phyloP scores from a whole-genome alignment of 1,140 invertebrate genomes.

The Marisa cornuarietis region DNA sequence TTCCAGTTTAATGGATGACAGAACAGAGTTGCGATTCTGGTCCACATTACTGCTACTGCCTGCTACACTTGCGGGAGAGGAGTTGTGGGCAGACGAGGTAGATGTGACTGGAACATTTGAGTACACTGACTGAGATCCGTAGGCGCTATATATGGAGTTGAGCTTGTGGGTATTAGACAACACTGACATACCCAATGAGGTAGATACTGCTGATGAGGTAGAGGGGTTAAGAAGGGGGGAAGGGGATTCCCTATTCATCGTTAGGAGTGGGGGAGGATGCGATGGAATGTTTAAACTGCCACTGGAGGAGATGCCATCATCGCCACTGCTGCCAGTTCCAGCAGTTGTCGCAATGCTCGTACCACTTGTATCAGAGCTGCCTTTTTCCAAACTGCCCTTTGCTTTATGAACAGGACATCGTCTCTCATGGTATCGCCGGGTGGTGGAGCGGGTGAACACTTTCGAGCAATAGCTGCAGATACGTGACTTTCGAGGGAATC shows the following conservation, averaged over 20 bases:
- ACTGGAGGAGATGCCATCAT: too few species aligned
- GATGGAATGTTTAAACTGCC: neutral
- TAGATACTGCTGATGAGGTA: neutral
- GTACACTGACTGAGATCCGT: conserved; percentile 3
- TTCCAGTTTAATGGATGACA: conserved; percentile 10
- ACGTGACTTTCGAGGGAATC: conserved; percentile 58
- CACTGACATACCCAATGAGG: conserved; percentile 7
- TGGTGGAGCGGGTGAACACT: conserved; percentile 61
- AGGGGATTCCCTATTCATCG: neutral
- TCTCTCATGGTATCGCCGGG: conserved; percentile 59
- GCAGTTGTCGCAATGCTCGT: too few species aligned
- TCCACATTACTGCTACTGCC: conserved; percentile 9
- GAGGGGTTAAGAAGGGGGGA: neutral
- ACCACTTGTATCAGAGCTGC: conserved; percentile 21
- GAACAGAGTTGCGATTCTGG: conserved; percentile 21
- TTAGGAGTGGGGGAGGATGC: conserved; percentile 4
- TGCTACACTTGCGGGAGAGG: conserved; percentile 10
- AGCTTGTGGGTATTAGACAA: neutral
- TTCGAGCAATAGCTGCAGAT: conserved; percentile 60
- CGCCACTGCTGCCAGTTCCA: too few species aligned
- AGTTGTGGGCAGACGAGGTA: conserved; percentile 4
- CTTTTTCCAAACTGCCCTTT: conserved; percentile 47
- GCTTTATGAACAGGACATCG: conserved; percentile 55
- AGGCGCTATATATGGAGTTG: conserved; percentile 3
- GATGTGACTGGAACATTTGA: conserved; percentile 4